These are phyloP conservation scores for Hydra vulgaris DNA, from an alignment of 30 jellyfish, hydroid and myxozoan species.

Conservation along the genomic window DNA sequence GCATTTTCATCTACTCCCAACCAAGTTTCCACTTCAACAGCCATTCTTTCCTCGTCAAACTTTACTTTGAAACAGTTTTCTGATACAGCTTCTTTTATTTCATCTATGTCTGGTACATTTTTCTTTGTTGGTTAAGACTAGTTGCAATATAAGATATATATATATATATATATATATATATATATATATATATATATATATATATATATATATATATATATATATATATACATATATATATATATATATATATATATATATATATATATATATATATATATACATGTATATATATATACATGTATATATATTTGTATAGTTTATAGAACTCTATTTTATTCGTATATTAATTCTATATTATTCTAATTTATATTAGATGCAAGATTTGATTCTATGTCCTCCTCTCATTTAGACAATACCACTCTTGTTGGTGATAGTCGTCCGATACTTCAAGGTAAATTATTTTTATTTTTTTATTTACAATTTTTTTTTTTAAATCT, in stretches of 20 bases:
- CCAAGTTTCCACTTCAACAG: too few relatives aligned
- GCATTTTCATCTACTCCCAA: too few relatives aligned
- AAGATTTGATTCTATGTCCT: too few relatives aligned
- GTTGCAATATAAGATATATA: not conserved
- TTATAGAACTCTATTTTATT: not conserved
- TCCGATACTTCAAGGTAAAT: too few relatives aligned
- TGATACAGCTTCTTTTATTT: not conserved
- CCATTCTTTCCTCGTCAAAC: too few relatives aligned
- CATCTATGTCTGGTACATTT: not conserved
- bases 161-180: slow-evolving; percentile 3
- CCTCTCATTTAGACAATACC: not conserved
- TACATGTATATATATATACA: slow-evolving; percentile 7
- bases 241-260: slow-evolving; percentile 9
- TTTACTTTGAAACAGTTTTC: too few relatives aligned
- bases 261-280: slow-evolving; percentile 17
- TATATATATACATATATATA: slow-evolving; percentile 19
- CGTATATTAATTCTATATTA: too few relatives aligned
- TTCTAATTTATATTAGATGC: too few relatives aligned
- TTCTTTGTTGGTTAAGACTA: too few relatives aligned
- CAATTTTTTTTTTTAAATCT: too few relatives aligned
- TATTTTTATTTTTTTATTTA: too few relatives aligned
- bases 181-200: slow-evolving; percentile 12
- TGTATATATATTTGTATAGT: not conserved
- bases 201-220: slow-evolving; percentile 9
- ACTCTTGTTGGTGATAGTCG: too few relatives aligned